Conservation (phyloP, 2,888 invertebrate species). For the Glyphotaelius pellucidus region DNA sequence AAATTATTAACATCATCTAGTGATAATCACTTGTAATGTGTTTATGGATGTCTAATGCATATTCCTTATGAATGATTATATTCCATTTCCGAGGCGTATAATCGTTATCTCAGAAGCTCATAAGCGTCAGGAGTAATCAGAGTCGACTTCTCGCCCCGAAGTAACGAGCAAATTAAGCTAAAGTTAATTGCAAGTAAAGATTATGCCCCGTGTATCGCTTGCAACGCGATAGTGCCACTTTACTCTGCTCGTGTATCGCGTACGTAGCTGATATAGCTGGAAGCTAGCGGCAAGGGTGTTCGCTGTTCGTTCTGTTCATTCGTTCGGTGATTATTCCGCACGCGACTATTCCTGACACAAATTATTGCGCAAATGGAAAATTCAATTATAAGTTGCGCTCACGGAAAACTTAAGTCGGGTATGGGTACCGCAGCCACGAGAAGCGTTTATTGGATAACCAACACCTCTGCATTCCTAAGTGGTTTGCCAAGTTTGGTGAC, state of each 20-base stretch:
- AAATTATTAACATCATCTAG: neutral
- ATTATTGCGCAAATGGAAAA: neutral
- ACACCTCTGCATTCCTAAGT: too few relatives aligned
- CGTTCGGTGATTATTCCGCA: neutral
- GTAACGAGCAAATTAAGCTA: conserved; percentile 23
- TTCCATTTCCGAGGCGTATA: neutral
- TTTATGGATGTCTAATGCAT: neutral
- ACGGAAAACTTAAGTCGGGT: too few relatives aligned
- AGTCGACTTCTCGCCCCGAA: conserved; percentile 24
- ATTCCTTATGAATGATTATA: neutral
- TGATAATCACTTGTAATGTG: neutral
- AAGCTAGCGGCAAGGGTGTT: neutral
- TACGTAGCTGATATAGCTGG: neutral
- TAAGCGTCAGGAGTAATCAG: neutral
- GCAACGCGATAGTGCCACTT: conserved; percentile 53
- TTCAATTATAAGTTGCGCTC: too few relatives aligned
- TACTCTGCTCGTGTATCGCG: neutral
- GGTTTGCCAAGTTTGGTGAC: too few relatives aligned
- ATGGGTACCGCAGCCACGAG: too few relatives aligned
- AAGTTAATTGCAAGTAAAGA: conserved; percentile 55
- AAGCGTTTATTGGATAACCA: too few relatives aligned
- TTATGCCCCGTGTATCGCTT: conserved; percentile 47
- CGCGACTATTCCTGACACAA: neutral
- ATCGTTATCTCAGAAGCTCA: conserved; percentile 32
- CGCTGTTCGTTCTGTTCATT: neutral